Evolutionary conservation across 2,797 vertebrate species (phyloP), one percentile per base, ranked within the genome.

Genomic region (Arnoldichthys spilopterus): DNA sequence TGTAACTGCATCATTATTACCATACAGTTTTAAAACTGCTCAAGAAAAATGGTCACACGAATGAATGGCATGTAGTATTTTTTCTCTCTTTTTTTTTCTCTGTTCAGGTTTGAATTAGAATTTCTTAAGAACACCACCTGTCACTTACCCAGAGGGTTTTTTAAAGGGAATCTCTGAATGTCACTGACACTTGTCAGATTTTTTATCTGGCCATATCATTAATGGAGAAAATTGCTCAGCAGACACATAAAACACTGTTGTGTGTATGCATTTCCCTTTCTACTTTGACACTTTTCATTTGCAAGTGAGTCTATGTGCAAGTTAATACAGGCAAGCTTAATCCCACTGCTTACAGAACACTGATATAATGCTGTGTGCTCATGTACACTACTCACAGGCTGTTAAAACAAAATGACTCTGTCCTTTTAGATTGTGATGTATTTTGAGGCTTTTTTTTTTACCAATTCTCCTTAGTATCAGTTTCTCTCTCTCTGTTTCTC

Each of bases 311-410:
- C 15, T 40, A 74, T 74, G 59, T 73, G 49, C 61, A 67, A 40
- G 64, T 49, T 76, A 45, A 59, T 70, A 28, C 22, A 70, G n/a
- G 58, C 71, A 58, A 58, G 54, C 40, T 30, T 45, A 68, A 70
- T 62, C 34, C 47, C 47, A 54, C 40, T 47, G 45, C 51, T 34
- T 74, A 26, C 28, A 34, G 6, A 59, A 58, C 28, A 78, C 76
- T 70, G 56, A 28, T 63, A 64, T 11, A 47, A 32, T 56, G 13
- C 71, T 3, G 28, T 78, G 53, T 76, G 68, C 24, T 72, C 58
- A 58, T n/a, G 59, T 76, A 59, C 26, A 28, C 1, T 12, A 49
- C 49, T 40, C 56, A 62, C 20, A 32, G 30, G 34, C 71, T 37
- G 34, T n/a, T 69, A 40, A 63, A 37, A 77, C 28, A 28, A 30